These are phyloP conservation scores for Nebria salina DNA, from an alignment of 2,888 invertebrate genomes.

Conservation along the genomic window DNA sequence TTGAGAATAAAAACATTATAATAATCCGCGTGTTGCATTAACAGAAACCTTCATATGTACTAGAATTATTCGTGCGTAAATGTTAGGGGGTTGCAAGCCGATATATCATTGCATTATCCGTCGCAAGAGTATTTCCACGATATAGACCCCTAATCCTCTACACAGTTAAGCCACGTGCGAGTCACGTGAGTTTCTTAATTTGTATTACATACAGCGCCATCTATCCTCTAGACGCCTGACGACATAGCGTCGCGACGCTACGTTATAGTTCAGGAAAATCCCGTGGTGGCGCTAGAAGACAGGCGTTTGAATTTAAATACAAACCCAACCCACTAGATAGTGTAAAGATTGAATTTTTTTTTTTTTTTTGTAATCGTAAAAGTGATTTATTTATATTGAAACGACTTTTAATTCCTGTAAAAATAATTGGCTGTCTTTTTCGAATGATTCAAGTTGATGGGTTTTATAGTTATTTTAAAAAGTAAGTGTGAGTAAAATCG, in stretches of 20 bases:
- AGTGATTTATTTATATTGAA: too few relatives aligned
- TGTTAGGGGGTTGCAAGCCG: slow-evolving; percentile 20
- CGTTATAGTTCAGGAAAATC: slow-evolving; percentile 13
- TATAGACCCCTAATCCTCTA: neutral
- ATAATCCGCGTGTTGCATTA: slow-evolving; percentile 33
- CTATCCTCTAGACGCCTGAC: slow-evolving; percentile 19
- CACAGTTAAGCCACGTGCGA: slow-evolving; percentile 11
- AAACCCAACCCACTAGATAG: too few relatives aligned
- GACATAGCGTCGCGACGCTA: slow-evolving; percentile 30
- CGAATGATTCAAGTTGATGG: too few relatives aligned
- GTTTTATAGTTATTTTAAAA: too few relatives aligned
- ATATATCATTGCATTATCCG: slow-evolving; percentile 30
- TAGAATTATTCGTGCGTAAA: slow-evolving; percentile 27
- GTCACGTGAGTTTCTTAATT: slow-evolving; percentile 26
- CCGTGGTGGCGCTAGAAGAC: neutral
- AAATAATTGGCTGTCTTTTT: too few relatives aligned
- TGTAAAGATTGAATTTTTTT: too few relatives aligned
- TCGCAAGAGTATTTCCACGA: neutral
- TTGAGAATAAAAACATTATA: slow-evolving; percentile 6
- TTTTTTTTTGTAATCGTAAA: too few relatives aligned
- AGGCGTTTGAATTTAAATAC: too few relatives aligned
- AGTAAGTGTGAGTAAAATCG: too few relatives aligned
- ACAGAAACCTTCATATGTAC: slow-evolving; percentile 28
- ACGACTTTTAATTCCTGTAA: too few relatives aligned
- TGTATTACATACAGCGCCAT: slow-evolving; percentile 13